Evolutionary conservation across 2,113 vertebrate genomes (phyloP), one percentile per base, ranked within the genome.

Genomic region (Hirundichthys speculiger): DNA sequence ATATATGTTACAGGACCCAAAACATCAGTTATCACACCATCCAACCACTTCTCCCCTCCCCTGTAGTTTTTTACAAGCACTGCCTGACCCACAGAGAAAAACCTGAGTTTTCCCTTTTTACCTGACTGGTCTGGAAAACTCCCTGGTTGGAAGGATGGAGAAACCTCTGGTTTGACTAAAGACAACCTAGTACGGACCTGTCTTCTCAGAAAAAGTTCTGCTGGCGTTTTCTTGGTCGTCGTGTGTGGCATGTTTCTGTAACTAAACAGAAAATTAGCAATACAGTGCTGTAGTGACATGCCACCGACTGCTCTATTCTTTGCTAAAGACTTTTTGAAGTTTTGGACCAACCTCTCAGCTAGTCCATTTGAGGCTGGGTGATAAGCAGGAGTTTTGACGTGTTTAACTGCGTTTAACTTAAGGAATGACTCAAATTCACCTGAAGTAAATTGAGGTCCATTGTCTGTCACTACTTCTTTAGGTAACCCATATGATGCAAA

Each of bases 401-500:
- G 45, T 11, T 47, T 7, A 2, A 47, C 18, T 13, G 18, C 45
- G 11, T 20, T 47, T 21, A 11, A 10, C 3, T 20, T 21, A 47
- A 27, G 45, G 12, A 47, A 47, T 3, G 19, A 1, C 45, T 47
- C 19, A 47, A 47, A 47, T 11, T 47, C 18, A 12, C 12, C 7
- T 12, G 18, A 21, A 20, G 12, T 12, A 4, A 47, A 47, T 10
- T 47, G 45, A 13, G n/a, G n/a, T n/a, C n/a, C n/a, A n/a, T n/a
- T n/a, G n/a, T n/a, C n/a, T n/a, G n/a, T n/a, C n/a, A n/a, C n/a
- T n/a, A n/a, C n/a, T n/a, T n/a, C n/a, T n/a, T n/a, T n/a, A n/a
- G n/a, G n/a, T n/a, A n/a, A n/a, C n/a, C n/a, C 50, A 19, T 53
- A 53, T 11, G 50, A 6, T 12, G 50, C 25, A 53, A 53, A 53